A percentile compares a stretch with the other conserved stretches of the same genome.
These are phyloP conservation scores for Polydrusus tereticollis DNA, from an alignment of 2,888 invertebrate genomes.

Conservation along the genomic window DNA sequence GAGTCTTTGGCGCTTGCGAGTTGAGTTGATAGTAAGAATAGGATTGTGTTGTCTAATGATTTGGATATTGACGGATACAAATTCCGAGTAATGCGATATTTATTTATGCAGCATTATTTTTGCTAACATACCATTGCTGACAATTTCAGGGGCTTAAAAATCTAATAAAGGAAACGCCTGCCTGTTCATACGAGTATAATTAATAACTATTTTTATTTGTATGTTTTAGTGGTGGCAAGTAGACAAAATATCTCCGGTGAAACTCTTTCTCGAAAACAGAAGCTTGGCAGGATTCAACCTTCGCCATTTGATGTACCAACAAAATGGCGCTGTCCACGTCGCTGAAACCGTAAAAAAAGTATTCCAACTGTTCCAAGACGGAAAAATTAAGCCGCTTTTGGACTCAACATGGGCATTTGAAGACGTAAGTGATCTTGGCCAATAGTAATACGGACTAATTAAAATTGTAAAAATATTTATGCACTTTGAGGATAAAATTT, in stretches of 20 bases:
- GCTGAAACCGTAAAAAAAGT: constrained; percentile 79
- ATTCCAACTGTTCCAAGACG: constrained; percentile 81
- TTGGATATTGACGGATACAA: too few species aligned
- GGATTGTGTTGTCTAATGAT: too few species aligned
- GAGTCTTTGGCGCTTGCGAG: too few species aligned
- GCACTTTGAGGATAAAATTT: too few species aligned
- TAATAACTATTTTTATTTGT: neutral
- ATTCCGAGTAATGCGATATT: too few species aligned
- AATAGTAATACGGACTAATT: too few species aligned
- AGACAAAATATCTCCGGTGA: constrained; percentile 90
- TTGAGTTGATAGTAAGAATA: too few species aligned
- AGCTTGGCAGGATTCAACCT: constrained; percentile 86
- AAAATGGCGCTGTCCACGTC: constrained; percentile 79
- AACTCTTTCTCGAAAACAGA: constrained; percentile 91
- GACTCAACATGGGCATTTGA: constrained; percentile 91
- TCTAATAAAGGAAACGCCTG: neutral
- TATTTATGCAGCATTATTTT: too few species aligned
- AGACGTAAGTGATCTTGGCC: constrained; percentile 73
- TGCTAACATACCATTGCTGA: too few species aligned
- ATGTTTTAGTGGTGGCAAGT: constrained; percentile 89
- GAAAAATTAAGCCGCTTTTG: constrained; percentile 84
- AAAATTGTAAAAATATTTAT: too few species aligned
- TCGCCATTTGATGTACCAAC: constrained; percentile 85
- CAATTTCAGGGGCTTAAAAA: too few species aligned
- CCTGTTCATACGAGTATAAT: neutral